Evolutionary conservation across 2,113 vertebrate species (phyloP), one percentile per base, ranked within the genome.

Genomic region (Thamnophis sirtalis): DNA sequence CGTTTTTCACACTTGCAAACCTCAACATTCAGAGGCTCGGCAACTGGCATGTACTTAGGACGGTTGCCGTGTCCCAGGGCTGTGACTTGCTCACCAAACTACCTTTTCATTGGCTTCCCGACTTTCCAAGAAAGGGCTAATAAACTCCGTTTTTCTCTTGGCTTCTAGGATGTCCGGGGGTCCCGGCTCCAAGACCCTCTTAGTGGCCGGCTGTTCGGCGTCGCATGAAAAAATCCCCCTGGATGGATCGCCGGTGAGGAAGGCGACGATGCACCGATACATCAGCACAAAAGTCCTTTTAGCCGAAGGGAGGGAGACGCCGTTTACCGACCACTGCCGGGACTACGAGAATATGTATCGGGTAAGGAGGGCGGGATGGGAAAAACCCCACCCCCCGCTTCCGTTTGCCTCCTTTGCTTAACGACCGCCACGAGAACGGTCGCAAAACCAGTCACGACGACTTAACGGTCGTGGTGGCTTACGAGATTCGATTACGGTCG

Each of bases 231-330:
- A 98, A 91, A 98, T 98, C 98, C 97, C 98, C 24, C 84, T 95
- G 0, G 94, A 96, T 48, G 95, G 97, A 0, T 96, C 98, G 0
- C 96, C 97, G 0, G 97, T 98, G 33, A 97, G 97, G 54, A 98
- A 98, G 95, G 97, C 98, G 0, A 97, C 98, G 0, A 97, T 97
- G 93, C 98, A 98, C 94, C 98, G 98, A 84, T 98, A 98, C 97
- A 98, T 98, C 96, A 98, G 98, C 97, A 99, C 99, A 93, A 99
- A 99, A 95, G 98, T 98, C 90, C 98, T 99, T 87, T 97, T 99
- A 97, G 98, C 98, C 0, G 98, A 99, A 94, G 98, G 98, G 0
- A 93, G 73, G 0, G 98, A 98, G 28, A 98, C 98, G 0, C 98
- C 98, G 3, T 99, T 99, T 33, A 96, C 97, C 0, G 98, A 98